Conservation (phyloP, 2,888 invertebrate genomes). For the Priocnemis perturbator region DNA sequence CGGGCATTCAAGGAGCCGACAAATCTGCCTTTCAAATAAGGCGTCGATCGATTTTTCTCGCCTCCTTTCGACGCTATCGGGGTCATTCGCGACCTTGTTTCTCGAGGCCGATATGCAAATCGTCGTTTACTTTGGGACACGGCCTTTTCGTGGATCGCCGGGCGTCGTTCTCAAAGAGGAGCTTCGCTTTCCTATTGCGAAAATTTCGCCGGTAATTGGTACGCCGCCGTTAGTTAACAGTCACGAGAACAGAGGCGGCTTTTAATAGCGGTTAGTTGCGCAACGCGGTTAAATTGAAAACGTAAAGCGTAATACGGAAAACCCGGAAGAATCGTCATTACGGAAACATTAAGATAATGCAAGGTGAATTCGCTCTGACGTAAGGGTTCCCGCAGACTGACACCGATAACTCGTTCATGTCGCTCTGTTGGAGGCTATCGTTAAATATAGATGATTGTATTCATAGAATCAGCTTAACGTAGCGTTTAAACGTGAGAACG, state of each 20-base stretch:
- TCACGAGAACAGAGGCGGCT: constrained; percentile 22
- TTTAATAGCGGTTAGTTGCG: constrained; percentile 29
- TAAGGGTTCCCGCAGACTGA: too few species aligned
- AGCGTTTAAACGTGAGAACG: too few species aligned
- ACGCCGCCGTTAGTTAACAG: constrained; percentile 26
- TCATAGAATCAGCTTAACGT: too few species aligned
- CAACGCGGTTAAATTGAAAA: constrained; percentile 4
- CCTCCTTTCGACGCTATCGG: constrained; percentile 32
- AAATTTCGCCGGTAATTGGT: constrained; percentile 25
- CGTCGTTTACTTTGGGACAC: constrained; percentile 1
- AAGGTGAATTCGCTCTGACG: too few species aligned
- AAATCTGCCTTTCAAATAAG: too few species aligned
- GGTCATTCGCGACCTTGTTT: constrained; percentile 50
- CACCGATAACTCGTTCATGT: too few species aligned
- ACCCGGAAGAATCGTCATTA: too few species aligned
- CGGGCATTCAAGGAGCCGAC: too few species aligned
- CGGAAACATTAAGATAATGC: too few species aligned
- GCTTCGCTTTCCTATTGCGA: constrained; percentile 33
- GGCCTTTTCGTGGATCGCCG: constrained; percentile 10
- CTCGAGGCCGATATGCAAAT: constrained; percentile 40
- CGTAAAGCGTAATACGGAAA: too few species aligned
- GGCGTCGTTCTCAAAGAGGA: constrained; percentile 20
- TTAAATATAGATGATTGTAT: too few species aligned
- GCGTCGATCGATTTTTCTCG: constrained; percentile 35
- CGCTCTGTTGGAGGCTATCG: too few species aligned